These are phyloP conservation scores for Physocephala rufipes DNA, from an alignment of 2,888 invertebrate species.

Conservation along the genomic window DNA sequence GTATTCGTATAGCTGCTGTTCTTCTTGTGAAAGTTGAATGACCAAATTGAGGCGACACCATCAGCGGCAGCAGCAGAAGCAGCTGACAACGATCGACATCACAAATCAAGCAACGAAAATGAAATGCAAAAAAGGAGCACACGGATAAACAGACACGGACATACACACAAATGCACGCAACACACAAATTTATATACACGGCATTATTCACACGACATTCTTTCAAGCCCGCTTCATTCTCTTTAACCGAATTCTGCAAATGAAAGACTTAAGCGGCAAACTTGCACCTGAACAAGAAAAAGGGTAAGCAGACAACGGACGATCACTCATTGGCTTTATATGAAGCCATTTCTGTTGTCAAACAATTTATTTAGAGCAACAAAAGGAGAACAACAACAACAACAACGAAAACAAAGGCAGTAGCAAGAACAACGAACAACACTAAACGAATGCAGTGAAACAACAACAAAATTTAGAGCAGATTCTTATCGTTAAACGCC, in stretches of 20 bases:
- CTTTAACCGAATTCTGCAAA: not conserved
- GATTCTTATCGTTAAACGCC: constrained; percentile 46
- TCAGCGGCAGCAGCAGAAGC: not conserved
- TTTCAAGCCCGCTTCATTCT: no score
- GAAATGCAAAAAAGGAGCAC: constrained; percentile 6
- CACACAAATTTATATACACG: not conserved
- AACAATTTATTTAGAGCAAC: not conserved
- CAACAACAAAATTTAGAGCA: constrained; percentile 46
- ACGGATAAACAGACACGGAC: not conserved
- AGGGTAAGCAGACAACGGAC: not conserved
- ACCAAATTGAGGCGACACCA: constrained; percentile 40
- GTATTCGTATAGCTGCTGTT: constrained; percentile 11
- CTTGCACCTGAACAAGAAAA: not conserved
- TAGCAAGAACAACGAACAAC: no score
- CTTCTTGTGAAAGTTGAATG: constrained; percentile 40
- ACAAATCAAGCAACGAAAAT: constrained; percentile 7
- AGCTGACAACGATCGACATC: no score
- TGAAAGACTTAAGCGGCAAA: constrained; percentile 2
- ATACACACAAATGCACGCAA: not conserved
- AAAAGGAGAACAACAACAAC: constrained; percentile 4
- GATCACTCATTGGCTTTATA: not conserved
- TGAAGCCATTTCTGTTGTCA: not conserved
- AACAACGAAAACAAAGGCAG: constrained; percentile 4
- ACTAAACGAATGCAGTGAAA: not conserved
- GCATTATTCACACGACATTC: not conserved